Conservation (phyloP, 2,797 vertebrate species). For the Anniella stebbinsi region DNA sequence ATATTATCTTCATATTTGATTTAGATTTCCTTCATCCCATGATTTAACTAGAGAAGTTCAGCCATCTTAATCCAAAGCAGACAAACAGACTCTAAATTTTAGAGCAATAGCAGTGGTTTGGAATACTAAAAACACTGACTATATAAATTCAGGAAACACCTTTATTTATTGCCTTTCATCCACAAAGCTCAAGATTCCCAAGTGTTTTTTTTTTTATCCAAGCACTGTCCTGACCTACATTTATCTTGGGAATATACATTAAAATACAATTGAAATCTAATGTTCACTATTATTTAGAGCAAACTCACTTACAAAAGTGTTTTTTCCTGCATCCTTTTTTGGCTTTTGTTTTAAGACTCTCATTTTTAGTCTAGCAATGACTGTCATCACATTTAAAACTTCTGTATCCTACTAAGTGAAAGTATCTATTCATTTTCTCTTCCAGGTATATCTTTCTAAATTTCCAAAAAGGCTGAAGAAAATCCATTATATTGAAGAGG, state of each 20-base stretch:
- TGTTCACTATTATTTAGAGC: background rate
- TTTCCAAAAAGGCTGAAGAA: background rate
- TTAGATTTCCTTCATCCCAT: background rate
- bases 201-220: background rate
- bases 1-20: background rate
- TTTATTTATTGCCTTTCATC: background rate
- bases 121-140: background rate
- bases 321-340: background rate
- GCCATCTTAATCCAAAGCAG: background rate
- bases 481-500: background rate
- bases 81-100: background rate
- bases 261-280: slow-evolving; percentile 10
- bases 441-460: background rate
- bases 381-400: background rate
- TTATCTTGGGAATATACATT: background rate
- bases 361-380: background rate
- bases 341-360: background rate
- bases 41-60: background rate
- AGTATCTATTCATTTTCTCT: background rate
- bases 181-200: background rate
- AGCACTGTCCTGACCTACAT: background rate
- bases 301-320: background rate
- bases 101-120: background rate
- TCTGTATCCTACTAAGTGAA: background rate
- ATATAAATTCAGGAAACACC: background rate